A percentile compares a stretch with the other conserved stretches of the same genome.
phyloP scores from a whole-genome alignment of 2,797 vertebrate genomes.

The Takifugu ocellatus region DNA sequence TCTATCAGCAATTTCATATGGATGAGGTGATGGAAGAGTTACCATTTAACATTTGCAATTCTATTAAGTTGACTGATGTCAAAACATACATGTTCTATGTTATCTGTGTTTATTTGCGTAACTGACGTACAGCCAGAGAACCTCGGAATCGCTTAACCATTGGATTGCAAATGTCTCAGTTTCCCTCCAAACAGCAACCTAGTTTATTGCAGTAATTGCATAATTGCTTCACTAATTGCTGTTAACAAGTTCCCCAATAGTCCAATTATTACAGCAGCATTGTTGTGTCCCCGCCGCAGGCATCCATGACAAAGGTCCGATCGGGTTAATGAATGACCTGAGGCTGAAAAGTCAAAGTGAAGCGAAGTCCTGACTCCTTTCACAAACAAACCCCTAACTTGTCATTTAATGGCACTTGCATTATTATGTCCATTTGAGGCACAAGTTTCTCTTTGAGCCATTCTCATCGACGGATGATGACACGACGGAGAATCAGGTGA shows the following conservation, averaged over 20 bases:
- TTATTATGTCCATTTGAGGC: constrained; percentile 61
- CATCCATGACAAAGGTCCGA: constrained; percentile 69
- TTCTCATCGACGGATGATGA: constrained; percentile 59
- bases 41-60: no score
- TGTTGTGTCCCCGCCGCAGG: constrained; percentile 54
- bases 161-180: constrained; percentile 71
- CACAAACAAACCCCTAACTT: constrained; percentile 73
- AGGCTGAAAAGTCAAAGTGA: constrained; percentile 65
- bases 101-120: no score
- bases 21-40: no score
- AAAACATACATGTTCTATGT: background rate
- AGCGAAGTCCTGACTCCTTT: constrained; percentile 45
- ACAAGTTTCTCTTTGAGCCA: constrained; percentile 61
- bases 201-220: constrained; percentile 83
- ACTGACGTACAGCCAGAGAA: no score
- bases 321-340: constrained; percentile 77
- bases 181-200: constrained; percentile 41
- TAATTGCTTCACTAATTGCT: constrained; percentile 84
- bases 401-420: constrained; percentile 60
- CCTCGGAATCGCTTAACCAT: constrained; percentile 33
- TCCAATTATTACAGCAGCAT: constrained; percentile 71
- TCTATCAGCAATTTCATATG: no score
- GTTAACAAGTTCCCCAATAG: constrained; percentile 79
- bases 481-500: constrained; percentile 10
- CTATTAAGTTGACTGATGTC: no score